Percentiles rank a stretch among this genome's conserved stretches.
Conservation (phyloP, 2,797 vertebrate genomes). For the Coregonus sp. region DNA sequence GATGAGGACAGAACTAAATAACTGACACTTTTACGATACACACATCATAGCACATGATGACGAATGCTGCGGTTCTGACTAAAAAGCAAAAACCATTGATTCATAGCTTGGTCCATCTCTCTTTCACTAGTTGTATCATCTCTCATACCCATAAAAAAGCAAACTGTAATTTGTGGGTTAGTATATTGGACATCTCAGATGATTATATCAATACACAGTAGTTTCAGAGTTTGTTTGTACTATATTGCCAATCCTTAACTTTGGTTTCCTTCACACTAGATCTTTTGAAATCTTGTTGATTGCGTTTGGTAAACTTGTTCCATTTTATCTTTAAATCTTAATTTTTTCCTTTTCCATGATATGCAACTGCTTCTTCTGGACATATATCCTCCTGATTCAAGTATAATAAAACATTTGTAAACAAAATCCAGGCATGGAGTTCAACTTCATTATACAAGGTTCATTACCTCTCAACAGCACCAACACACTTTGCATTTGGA, state of each 20-base stretch:
- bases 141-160: background rate
- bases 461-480: constrained; percentile 17
- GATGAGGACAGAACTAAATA: background rate
- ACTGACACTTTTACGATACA: background rate
- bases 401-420: constrained; percentile 16
- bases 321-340: constrained; percentile 3
- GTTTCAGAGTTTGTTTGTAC: constrained; percentile 11
- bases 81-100: constrained; percentile 9
- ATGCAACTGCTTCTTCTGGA: constrained; percentile 7
- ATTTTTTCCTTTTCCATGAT: constrained; percentile 4
- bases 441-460: constrained; percentile 7
- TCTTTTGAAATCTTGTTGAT: constrained; percentile 7
- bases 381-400: constrained; percentile 19
- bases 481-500: constrained; percentile 18
- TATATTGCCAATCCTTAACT: constrained; percentile 6
- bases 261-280: constrained; percentile 10
- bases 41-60: background rate
- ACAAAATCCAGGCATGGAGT: constrained; percentile 13
- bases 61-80: background rate
- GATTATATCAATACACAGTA: background rate
- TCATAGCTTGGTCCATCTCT: constrained; percentile 11
- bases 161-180: background rate
- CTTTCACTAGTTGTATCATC: background rate
- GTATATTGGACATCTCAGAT: background rate
- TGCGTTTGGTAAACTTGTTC: constrained; percentile 19